Conservation (phyloP, 2,888 invertebrate genomes). For the Lacanobia wlatinum region DNA sequence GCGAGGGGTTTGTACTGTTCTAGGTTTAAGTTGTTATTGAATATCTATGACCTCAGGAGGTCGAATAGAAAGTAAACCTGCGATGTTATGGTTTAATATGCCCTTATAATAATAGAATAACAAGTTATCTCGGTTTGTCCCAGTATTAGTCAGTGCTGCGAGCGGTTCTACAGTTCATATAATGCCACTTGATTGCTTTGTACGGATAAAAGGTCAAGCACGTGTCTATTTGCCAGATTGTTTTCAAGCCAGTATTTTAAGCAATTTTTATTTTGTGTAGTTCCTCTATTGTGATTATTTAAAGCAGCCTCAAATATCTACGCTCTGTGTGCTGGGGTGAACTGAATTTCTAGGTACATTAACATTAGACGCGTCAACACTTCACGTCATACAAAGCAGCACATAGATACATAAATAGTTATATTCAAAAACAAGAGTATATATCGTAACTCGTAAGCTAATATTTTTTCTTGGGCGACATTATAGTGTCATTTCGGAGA, state of each 20-base stretch:
- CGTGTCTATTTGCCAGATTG: constrained; percentile 29
- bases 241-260: constrained; percentile 16
- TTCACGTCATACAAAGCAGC: not conserved
- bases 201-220: constrained; percentile 28
- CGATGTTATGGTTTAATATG: constrained; percentile 33
- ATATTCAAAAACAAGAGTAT: constrained; percentile 14
- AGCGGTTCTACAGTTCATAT: constrained; percentile 24
- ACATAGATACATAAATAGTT: not conserved
- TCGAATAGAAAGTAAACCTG: constrained; percentile 49
- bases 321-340: constrained; percentile 22
- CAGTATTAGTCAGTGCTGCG: constrained; percentile 14
- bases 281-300: constrained; percentile 1
- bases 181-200: constrained; percentile 32
- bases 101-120: constrained; percentile 22
- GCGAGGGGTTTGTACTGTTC: constrained; percentile 54
- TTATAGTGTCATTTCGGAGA: constrained; percentile 44
- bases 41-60: constrained; percentile 59
- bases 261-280: not conserved
- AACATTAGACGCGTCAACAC: constrained; percentile 27
- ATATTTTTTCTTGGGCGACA: constrained; percentile 34
- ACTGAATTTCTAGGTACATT: constrained; percentile 35
- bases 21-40: constrained; percentile 58
- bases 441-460: constrained; percentile 11
- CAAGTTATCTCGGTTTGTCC: constrained; percentile 17
- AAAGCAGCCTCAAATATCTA: constrained; percentile 1